These are phyloP conservation scores for Ptiloglossa arizonensis DNA, from an alignment of 1,140 invertebrate species.

Conservation along the genomic window DNA sequence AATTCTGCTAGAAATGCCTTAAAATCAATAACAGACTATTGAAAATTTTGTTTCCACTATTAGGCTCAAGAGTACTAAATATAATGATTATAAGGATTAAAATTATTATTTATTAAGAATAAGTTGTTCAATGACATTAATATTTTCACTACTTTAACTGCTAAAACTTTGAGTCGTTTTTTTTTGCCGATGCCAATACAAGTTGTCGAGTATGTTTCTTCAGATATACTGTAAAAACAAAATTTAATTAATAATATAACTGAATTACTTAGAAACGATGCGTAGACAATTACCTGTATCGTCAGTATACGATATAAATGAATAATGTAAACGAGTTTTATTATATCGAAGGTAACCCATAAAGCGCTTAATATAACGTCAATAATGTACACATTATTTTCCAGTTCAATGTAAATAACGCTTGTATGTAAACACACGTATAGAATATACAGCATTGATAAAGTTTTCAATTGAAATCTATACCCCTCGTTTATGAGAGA, in stretches of 20 bases:
- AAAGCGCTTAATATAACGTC: not conserved
- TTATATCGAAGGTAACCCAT: constrained; percentile 1
- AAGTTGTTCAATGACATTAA: too few species aligned
- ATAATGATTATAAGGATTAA: too few species aligned
- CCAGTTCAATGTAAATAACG: not conserved
- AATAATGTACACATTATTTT: not conserved
- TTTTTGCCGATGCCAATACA: not conserved
- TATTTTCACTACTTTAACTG: not conserved
- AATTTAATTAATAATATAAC: not conserved
- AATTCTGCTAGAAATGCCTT: too few species aligned
- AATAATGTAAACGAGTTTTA: constrained; percentile 22
- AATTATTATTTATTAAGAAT: too few species aligned
- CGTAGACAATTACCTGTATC: constrained; percentile 6
- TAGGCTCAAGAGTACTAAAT: too few species aligned
- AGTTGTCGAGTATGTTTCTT: not conserved
- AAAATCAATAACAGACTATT: too few species aligned
- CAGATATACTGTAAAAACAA: constrained; percentile 16
- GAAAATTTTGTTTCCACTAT: too few species aligned
- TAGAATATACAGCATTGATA: constrained; percentile 4
- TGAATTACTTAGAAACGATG: not conserved
- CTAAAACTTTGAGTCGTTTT: not conserved
- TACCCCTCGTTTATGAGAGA: constrained; percentile 18
- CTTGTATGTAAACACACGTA: constrained; percentile 21
- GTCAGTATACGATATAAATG: constrained; percentile 6
- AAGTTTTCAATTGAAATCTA: constrained; percentile 7